Evolutionary conservation across 2,113 vertebrate species (phyloP).

Genomic region (Diphyllodes magnificus): DNA sequence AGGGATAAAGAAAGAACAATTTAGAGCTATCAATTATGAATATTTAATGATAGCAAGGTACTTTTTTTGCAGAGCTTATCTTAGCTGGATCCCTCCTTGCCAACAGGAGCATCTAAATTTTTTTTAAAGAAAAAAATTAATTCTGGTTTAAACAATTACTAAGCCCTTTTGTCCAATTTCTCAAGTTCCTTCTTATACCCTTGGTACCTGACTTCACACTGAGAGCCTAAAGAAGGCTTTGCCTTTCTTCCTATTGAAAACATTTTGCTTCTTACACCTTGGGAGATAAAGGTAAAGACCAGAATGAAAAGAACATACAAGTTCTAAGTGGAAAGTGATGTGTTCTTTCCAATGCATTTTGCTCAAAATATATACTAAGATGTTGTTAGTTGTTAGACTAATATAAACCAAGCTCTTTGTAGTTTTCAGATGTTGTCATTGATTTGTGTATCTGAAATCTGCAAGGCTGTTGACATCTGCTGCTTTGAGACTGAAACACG

Average conservation of each 20-base stretch:
- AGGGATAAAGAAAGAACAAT: not conserved
- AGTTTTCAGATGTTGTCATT: not conserved
- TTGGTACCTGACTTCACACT: not conserved
- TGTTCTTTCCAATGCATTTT: not conserved
- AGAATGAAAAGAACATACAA: not conserved
- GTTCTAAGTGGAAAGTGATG: not conserved
- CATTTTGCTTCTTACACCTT: not conserved
- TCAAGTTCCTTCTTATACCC: not conserved
- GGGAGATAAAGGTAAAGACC: not conserved
- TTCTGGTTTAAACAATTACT: not conserved
- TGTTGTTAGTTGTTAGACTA: not conserved
- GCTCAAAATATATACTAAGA: not conserved
- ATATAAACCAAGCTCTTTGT: not conserved
- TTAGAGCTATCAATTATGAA: constrained; percentile 10
- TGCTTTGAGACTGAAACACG: not conserved
- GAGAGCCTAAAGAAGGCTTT: not conserved
- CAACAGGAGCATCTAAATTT: not conserved
- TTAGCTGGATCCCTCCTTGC: not conserved
- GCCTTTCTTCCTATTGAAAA: not conserved
- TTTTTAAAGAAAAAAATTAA: not conserved
- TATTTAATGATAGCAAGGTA: not conserved
- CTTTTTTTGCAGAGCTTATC: constrained; percentile 1
- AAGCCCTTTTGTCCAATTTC: not conserved
- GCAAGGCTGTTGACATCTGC: not conserved
- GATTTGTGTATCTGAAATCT: not conserved